A percentile compares a stretch with the other conserved stretches of the same genome.
Conservation (phyloP, 2,113 vertebrate genomes). For the Aleadryas rufinucha region DNA sequence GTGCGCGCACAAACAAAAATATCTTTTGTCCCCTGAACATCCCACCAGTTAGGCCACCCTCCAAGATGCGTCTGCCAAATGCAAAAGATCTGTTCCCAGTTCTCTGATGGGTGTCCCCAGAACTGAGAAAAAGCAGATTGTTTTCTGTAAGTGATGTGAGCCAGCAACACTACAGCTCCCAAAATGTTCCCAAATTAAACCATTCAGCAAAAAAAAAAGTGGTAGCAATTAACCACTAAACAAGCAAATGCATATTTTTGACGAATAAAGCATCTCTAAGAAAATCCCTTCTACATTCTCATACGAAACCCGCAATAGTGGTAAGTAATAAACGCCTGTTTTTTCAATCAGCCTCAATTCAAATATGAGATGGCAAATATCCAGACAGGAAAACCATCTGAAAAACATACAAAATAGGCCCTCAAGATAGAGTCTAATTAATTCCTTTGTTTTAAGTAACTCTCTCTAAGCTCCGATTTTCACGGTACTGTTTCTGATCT, state of each 20-base stretch:
- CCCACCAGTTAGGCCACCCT: neutral
- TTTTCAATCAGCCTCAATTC: neutral
- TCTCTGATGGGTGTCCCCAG: neutral
- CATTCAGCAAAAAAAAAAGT: neutral
- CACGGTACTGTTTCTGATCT: neutral
- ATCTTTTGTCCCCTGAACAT: neutral
- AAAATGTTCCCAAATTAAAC: neutral
- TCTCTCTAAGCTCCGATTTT: neutral
- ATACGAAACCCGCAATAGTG: rapidly evolving
- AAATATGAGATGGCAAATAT: neutral
- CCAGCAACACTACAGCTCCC: neutral
- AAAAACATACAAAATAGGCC: neutral
- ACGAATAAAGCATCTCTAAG: neutral
- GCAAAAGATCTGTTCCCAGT: neutral
- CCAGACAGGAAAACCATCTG: neutral
- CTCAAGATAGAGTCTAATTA: neutral
- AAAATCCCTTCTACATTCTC: neutral
- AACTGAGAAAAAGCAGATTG: neutral
- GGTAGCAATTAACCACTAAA: neutral
- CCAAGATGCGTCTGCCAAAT: neutral
- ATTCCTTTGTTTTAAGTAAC: neutral
- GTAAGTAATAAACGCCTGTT: neutral
- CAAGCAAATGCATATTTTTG: neutral
- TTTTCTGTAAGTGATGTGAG: neutral
- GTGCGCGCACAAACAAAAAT: neutral